Percentiles rank a stretch among this genome's conserved stretches.
Evolutionary conservation across 2,113 vertebrate species (phyloP).

Genomic region (Amphiprion ocellaris): DNA sequence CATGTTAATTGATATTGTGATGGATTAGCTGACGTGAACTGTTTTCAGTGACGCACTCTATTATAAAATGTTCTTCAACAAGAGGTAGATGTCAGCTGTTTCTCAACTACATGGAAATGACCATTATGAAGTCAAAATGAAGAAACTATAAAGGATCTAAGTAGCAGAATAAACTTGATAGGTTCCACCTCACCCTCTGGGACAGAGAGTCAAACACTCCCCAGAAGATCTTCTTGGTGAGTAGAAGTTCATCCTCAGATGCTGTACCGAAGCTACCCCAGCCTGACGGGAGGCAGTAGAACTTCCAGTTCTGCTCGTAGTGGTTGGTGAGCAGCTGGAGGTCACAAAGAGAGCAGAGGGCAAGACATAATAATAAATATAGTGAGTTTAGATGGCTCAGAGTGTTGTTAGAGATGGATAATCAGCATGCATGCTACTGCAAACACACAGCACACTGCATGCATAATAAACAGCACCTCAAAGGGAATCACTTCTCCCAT

Average conservation of each 20-base stretch:
- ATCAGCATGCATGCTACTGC: not conserved
- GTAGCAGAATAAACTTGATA: not conserved
- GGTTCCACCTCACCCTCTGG: slow-evolving; percentile 88
- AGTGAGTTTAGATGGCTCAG: not conserved
- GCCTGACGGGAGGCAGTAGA: slow-evolving; percentile 96
- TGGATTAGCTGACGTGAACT: not conserved
- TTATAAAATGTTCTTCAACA: not conserved
- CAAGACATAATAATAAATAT: not conserved
- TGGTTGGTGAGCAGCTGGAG: slow-evolving; percentile 95
- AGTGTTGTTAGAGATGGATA: not conserved
- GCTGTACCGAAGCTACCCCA: slow-evolving; percentile 95
- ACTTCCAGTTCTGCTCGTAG: slow-evolving; percentile 99
- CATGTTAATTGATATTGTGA: slow-evolving; percentile 33
- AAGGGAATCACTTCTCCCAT: slow-evolving; percentile 22
- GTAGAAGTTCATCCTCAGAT: slow-evolving; percentile 94
- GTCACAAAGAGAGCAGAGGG: slow-evolving; percentile 49
- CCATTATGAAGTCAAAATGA: not conserved
- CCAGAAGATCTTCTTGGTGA: slow-evolving; percentile 99
- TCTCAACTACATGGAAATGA: not conserved
- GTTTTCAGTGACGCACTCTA: not conserved
- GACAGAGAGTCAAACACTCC: slow-evolving; percentile 97
- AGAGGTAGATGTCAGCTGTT: not conserved
- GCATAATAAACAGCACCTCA: not conserved
- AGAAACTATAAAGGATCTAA: not conserved
- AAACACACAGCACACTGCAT: not conserved